A percentile compares a stretch with the other conserved stretches of the same genome.
These are phyloP conservation scores for Strigops habroptila DNA, from an alignment of 2,113 vertebrate species.

Conservation along the genomic window DNA sequence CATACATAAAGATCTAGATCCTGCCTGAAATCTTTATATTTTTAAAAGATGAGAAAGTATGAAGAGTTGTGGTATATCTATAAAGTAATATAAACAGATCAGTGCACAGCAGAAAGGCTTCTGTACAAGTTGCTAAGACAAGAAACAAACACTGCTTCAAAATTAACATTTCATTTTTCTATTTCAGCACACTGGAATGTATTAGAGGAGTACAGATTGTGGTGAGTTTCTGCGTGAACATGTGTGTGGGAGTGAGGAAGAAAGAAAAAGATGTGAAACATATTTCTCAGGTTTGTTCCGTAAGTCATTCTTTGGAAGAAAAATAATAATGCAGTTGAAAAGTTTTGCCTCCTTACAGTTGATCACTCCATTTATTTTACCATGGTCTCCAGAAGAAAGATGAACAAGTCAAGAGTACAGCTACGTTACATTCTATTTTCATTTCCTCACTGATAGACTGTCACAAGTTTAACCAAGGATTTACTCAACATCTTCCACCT, in stretches of 20 bases:
- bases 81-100: neutral
- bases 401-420: neutral
- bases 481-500: neutral
- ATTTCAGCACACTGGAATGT: neutral
- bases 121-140: neutral
- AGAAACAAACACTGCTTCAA: neutral
- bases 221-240: neutral
- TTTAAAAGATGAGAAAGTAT: neutral
- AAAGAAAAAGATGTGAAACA: slow-evolving; percentile 27
- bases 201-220: neutral
- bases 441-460: neutral
- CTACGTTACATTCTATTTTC: neutral
- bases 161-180: neutral
- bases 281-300: slow-evolving; percentile 29
- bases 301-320: neutral
- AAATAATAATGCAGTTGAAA: neutral
- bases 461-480: neutral
- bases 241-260: neutral
- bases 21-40: neutral
- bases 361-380: neutral
- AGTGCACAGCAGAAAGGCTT: neutral
- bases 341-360: neutral
- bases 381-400: neutral
- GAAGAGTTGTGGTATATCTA: neutral
- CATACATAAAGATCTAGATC: neutral